Percentiles rank a stretch among this genome's conserved stretches.
Conservation (phyloP, 2,113 vertebrate species). For the Coptodon rendalli region DNA sequence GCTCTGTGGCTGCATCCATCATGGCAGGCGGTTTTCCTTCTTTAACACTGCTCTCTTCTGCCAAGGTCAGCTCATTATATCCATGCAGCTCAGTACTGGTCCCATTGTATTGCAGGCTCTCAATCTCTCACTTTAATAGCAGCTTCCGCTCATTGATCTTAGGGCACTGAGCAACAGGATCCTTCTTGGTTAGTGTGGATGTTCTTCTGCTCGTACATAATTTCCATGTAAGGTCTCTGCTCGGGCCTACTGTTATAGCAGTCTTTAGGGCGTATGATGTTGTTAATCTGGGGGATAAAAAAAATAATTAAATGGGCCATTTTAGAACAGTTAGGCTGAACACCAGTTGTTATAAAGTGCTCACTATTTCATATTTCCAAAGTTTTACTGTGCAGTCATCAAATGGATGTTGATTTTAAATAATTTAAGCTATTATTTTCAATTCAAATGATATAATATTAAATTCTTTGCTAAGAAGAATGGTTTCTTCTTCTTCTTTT, state of each 20-base stretch:
- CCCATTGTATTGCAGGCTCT: neutral
- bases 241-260: neutral
- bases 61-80: neutral
- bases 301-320: neutral
- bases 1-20: neutral
- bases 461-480: rapidly evolving
- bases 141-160: neutral
- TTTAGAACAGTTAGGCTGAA: neutral
- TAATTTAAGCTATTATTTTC: neutral
- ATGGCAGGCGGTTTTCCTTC: neutral
- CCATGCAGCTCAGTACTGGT: neutral
- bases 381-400: neutral
- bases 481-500: neutral
- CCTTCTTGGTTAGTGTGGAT: neutral
- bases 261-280: neutral
- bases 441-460: neutral
- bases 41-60: neutral
- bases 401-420: neutral
- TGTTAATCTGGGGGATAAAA: neutral
- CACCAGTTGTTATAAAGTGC: neutral
- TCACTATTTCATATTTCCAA: neutral
- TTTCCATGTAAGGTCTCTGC: neutral
- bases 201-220: neutral
- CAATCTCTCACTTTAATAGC: neutral
- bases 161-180: neutral